These are phyloP conservation scores for Eurosta solidaginis DNA, from an alignment of 1,140 invertebrate genomes.

Conservation along the genomic window DNA sequence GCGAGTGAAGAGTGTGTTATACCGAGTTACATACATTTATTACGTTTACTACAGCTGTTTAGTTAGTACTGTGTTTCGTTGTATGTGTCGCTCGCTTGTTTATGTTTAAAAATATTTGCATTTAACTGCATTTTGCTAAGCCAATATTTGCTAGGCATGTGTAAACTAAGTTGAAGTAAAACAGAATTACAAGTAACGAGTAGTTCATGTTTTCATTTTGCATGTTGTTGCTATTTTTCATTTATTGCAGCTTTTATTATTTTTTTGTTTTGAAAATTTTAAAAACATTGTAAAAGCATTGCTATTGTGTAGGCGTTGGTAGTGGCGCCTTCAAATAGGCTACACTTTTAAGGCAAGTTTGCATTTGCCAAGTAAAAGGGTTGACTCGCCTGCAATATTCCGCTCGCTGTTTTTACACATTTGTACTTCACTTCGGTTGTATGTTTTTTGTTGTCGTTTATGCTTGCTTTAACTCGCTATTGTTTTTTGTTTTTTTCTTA, in stretches of 20 bases:
- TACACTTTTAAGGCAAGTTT: background rate
- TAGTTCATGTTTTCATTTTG: background rate
- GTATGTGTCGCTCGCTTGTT: no score
- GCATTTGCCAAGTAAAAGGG: background rate
- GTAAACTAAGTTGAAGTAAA: background rate
- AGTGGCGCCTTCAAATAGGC: constrained; percentile 11
- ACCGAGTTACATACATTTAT: no score
- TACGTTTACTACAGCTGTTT: no score
- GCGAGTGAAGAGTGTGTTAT: no score
- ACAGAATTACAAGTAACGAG: no score
- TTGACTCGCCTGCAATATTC: background rate
- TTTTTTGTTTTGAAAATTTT: background rate
- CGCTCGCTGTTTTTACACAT: background rate
- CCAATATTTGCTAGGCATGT: constrained; percentile 13
- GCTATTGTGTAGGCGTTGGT: background rate
- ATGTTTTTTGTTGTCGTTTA: background rate
- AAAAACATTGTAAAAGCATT: constrained; percentile 18
- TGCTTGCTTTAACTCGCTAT: background rate
- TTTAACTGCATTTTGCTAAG: constrained; percentile 26
- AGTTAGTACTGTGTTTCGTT: no score
- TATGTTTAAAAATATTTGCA: constrained; percentile 1
- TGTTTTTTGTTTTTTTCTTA: constrained; percentile 13
- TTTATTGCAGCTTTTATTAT: background rate
- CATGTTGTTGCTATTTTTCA: background rate
- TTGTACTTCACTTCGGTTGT: background rate